These are phyloP conservation scores for Pogonus chalceus DNA, from an alignment of 1,140 invertebrate species.

Conservation along the genomic window DNA sequence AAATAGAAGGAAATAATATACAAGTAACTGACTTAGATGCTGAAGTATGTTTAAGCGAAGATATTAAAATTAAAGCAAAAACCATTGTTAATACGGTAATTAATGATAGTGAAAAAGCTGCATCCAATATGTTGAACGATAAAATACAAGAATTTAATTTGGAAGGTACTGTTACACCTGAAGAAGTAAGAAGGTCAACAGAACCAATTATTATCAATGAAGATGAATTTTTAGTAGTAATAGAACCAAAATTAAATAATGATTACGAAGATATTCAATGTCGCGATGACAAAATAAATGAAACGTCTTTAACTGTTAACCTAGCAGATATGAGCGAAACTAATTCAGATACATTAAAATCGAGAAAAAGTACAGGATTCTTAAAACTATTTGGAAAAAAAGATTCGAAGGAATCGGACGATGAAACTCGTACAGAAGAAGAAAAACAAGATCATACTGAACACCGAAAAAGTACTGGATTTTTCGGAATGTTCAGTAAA, in stretches of 20 bases:
- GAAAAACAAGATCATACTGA: conserved; percentile 9
- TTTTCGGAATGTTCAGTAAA: conserved; percentile 23
- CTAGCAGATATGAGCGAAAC: not conserved
- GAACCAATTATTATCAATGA: conserved; percentile 24
- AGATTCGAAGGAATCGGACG: conserved; percentile 25
- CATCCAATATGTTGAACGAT: conserved; percentile 9
- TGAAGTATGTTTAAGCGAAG: not conserved
- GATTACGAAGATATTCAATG: not conserved
- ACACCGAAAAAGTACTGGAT: conserved; percentile 19
- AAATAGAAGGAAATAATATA: not conserved
- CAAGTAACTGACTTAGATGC: conserved; percentile 12
- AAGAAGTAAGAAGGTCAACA: conserved; percentile 25
- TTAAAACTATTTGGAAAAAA: conserved; percentile 15
- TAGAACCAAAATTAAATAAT: not conserved
- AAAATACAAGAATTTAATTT: not conserved
- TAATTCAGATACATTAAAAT: not conserved
- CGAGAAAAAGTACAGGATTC: not conserved
- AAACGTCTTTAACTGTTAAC: not conserved
- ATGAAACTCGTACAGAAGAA: conserved; percentile 11
- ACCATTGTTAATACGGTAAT: conserved; percentile 14
- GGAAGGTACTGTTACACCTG: conserved; percentile 1
- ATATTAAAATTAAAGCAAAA: conserved; percentile 13
- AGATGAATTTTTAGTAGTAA: conserved; percentile 14
- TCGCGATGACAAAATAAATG: not conserved
- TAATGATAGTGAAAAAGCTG: conserved; percentile 13